Conservation (phyloP, 2,797 vertebrate species). For the Thunnus albacares region DNA sequence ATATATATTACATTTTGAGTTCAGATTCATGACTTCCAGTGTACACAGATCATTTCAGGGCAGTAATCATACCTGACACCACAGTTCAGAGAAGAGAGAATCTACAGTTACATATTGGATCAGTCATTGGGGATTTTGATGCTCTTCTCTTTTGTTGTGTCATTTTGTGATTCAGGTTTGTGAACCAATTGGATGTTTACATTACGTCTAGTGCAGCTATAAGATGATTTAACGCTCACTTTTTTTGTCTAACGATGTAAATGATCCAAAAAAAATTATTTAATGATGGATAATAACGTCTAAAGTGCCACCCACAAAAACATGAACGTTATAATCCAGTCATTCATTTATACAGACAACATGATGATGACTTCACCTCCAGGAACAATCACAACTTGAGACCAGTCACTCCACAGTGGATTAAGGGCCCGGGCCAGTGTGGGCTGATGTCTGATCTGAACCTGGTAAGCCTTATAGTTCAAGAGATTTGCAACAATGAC, state of each 20-base stretch:
- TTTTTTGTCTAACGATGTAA: neutral
- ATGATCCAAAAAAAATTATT: neutral
- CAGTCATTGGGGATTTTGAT: neutral
- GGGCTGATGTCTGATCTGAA: constrained; percentile 75
- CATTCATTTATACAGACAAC: neutral
- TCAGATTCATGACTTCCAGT: neutral
- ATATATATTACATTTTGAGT: neutral
- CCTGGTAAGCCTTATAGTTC: constrained; percentile 55
- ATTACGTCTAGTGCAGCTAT: neutral
- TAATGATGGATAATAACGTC: neutral
- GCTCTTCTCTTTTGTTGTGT: neutral
- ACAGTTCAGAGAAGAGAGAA: neutral
- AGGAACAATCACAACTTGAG: constrained; percentile 65
- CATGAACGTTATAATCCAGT: neutral
- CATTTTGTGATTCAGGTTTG: neutral
- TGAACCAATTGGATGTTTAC: neutral
- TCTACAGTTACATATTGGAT: neutral
- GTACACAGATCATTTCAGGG: neutral
- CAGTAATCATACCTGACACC: neutral
- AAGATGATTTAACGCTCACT: neutral
- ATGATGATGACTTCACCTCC: constrained; percentile 68
- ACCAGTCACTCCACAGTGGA: constrained; percentile 84
- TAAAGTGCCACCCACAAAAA: neutral
- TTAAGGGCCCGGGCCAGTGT: neutral
- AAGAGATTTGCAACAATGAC: constrained; percentile 60